Base-by-base conservation (phyloP, 1,140 invertebrate species). In the Ceratosolen solmsi region DNA sequence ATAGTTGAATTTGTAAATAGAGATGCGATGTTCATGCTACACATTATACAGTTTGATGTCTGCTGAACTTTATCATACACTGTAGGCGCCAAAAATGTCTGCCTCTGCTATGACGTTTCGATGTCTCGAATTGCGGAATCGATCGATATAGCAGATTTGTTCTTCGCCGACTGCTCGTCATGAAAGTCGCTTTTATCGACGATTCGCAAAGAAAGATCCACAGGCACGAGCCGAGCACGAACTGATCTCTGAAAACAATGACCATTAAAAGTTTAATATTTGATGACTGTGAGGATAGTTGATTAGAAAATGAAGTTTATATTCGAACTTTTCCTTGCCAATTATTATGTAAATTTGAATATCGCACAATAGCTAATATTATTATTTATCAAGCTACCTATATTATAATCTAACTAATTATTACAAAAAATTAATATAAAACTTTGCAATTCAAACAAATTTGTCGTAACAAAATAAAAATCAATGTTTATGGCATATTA, bases 1-100 rank as follows among this genome's bases (percentile, higher is more conserved):
- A 58, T 41, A 70, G 38, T 51, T 74, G n/a, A 65, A 56, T 81
- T 70, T 68, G 75, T 75, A 56, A 81, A 81, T 75, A 81, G 72
- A 75, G 36, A 68, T 81, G 63, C 72, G 1, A 27, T 75, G 33
- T 36, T 38, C 33, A n/a, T 68, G 30, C 27, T 68, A 81, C 72
- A 76, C 22, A 38, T 76, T 54, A 73, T 56, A 58, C 27, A 81
- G 60, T 70, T 81, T 81, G 25, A 75, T 81, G 72, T 49, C 68
- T 20, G n/a, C 30, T 54, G 38, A 56, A 68, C 20, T 81, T 75
- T 70, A 65, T 25, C 46, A 81, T 70, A 81, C 46, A 65, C 71
- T 80, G 71, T 79, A 49, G 49, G 58, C 72, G 72, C 60, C 25
- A 56, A 70, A 65, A 70, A 74, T 51, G 25, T 54, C 22, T 13